A percentile compares a stretch with the other conserved stretches of the same genome.
These are phyloP conservation scores for Micrasema minimum DNA, from an alignment of 1,140 invertebrate species.

Conservation along the genomic window DNA sequence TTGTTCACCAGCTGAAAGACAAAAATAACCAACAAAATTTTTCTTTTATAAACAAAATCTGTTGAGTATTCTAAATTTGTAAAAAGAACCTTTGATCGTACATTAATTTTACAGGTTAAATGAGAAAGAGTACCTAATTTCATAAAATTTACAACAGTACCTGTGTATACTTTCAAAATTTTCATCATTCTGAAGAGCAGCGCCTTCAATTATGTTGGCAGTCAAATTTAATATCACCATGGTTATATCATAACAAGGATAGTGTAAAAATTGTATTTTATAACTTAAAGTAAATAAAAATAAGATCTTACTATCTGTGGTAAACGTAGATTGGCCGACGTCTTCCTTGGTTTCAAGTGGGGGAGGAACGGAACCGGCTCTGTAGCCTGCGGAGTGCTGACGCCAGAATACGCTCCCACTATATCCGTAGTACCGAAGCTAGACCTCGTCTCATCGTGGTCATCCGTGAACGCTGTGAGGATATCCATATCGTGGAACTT, in stretches of 20 bases:
- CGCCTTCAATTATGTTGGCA: no score
- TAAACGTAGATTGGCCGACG: slow-evolving; percentile 39
- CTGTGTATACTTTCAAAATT: no score
- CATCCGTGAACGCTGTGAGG: slow-evolving; percentile 28
- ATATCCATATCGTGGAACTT: slow-evolving; percentile 25
- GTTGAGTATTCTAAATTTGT: background rate
- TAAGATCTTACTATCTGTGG: slow-evolving; percentile 46
- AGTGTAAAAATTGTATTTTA: no score
- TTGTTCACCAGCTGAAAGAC: slow-evolving; percentile 66
- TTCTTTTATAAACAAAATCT: background rate
- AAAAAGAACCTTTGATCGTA: background rate
- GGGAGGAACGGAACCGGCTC: background rate
- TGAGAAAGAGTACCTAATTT: no score
- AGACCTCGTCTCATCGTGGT: slow-evolving; percentile 48
- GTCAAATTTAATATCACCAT: no score
- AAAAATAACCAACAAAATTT: slow-evolving; percentile 30
- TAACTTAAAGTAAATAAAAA: background rate
- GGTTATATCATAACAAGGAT: no score
- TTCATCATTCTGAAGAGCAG: no score
- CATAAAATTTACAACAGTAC: no score
- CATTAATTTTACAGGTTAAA: no score
- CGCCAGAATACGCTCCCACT: background rate
- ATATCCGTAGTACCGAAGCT: slow-evolving; percentile 44
- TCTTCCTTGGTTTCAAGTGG: slow-evolving; percentile 20
- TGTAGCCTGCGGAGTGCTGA: background rate